Base-by-base conservation (phyloP, 2,113 vertebrate species). In the Tautogolabrus adspersus region DNA sequence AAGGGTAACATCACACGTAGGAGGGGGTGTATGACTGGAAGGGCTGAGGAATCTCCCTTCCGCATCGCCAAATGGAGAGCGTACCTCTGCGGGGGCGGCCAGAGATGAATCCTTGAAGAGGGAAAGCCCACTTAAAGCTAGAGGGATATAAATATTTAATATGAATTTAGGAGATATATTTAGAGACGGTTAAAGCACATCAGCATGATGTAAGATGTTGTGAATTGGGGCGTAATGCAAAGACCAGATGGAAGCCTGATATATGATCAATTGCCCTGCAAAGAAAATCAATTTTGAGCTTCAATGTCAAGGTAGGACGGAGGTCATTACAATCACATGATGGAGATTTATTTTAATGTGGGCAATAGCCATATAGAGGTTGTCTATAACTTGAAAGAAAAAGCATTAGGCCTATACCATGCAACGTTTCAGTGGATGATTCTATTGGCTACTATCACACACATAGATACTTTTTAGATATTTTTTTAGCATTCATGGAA, bases 41-140 rank as follows among this genome's bases (percentile, higher is more conserved):
- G 82, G 68, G 86, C 84, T 80, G 85, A 93, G 94, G 93, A 93
- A 93, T 93, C 92, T 93, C 92, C 91, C 87, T 90, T 90, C 92
- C 85, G 86, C 77, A 23, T 86, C 79, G 72, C 90, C 91, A 92
- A 91, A 91, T 84, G 78, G 59, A 91, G 89, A 89, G 89, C 75
- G 65, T 23, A 65, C 75, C 40, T 82, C 63, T 87, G 87, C 71
- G 87, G 79, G 88, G 89, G 91, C 78, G 77, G 70, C 19, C 81
- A 72, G 30, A 49, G 77, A 88, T 51, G 83, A 47, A 75, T 85
- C 72, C 56, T 75, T 72, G 49, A 67, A 62, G 62, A 84, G 85
- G 87, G 86, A n/a, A 91, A 89, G 76, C 90, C 90, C 88, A 84
- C 80, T 86, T 75, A 72, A 79, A 84, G 74, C 57, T 1, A 16